Base-by-base conservation (phyloP, 2,888 invertebrate genomes). In the Saturnia japonica region DNA sequence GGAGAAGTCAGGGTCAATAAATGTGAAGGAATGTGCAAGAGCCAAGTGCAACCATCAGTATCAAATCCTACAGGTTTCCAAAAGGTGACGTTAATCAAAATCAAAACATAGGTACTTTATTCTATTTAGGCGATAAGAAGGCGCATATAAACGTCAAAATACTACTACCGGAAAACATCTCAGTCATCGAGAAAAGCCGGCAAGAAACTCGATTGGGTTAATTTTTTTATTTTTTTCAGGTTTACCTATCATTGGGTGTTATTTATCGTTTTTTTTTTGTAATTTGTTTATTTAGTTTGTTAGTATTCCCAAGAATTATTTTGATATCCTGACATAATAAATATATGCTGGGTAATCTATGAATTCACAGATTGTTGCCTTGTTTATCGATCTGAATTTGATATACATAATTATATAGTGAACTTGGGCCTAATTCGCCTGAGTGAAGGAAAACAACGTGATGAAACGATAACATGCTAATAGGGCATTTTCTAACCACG, bases 11-110 rank as follows among this genome's bases (percentile, higher is more conserved):
- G 95, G 19, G 98, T 99, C 0, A 98, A 97, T 85, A 99, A 98
- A 94, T 99, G 99, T 85, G 99, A 99, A 88, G 99, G 99, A 40
- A 96, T 97, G 76, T 99, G 99, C 86, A 96, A 95, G 77, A 99
- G 98, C 76, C 98, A 98, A 92, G 98, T 98, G 68, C 97, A 98
- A 82, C 98, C 98, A 1, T 98, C 98, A 68, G 97, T 98, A 51
- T 96, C 97, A 72, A 97, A 98, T 22, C 96, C 97, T 7, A 97
- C 97, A 62, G 98, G 98, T 79, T 98, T 98, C 93, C 94, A 97
- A 74, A 98, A 98, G 95, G 97, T 97, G 22, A 54, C 7, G 54
- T 19, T 60, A n/a, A 3, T 54, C 4, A 51, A 51, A 8, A 22
- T 22, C 11, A 7, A 54, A 22, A n/a, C n/a, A n/a, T n/a, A n/a